These are phyloP conservation scores for Bostrychus sinensis DNA, from an alignment of 2,113 vertebrate species.

Conservation along the genomic window DNA sequence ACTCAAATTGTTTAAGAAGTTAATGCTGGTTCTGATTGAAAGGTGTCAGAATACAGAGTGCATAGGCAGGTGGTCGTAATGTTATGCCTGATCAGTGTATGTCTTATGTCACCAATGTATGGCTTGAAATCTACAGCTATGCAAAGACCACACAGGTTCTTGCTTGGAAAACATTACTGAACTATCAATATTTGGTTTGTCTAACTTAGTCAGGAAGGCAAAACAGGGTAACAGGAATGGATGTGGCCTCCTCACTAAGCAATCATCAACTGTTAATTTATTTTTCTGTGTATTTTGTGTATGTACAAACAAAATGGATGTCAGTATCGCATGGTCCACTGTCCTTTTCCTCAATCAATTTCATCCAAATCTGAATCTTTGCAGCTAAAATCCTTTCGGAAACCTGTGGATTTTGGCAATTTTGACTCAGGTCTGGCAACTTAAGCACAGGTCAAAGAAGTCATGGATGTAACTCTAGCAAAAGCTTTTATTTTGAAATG, in stretches of 20 bases:
- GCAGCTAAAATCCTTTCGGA: conserved; percentile 19
- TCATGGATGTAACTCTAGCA: conserved; percentile 54
- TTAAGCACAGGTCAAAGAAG: conserved; percentile 61
- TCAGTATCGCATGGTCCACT: conserved; percentile 39
- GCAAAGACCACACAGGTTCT: conserved; percentile 54
- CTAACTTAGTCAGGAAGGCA: conserved; percentile 16
- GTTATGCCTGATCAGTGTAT: no score
- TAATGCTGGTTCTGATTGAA: no score
- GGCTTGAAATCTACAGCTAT: conserved; percentile 62
- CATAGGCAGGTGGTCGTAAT: no score
- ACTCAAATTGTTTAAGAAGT: no score
- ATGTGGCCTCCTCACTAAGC: conserved; percentile 31
- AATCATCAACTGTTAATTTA: conserved; percentile 22
- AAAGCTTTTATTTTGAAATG: conserved; percentile 58
- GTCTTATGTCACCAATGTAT: conserved; percentile 41
- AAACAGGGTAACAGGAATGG: conserved; percentile 15
- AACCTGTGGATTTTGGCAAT: conserved; percentile 30
- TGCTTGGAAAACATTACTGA: conserved; percentile 2
- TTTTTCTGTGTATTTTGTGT: not conserved
- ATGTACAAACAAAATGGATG: not conserved
- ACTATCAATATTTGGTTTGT: conserved; percentile 1
- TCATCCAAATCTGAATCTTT: conserved; percentile 38
- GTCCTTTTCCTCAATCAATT: conserved; percentile 46
- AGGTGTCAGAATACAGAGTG: no score
- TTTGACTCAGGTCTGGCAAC: conserved; percentile 55